Conservation (phyloP, 2,797 vertebrate genomes). For the Sciurus vulgaris region DNA sequence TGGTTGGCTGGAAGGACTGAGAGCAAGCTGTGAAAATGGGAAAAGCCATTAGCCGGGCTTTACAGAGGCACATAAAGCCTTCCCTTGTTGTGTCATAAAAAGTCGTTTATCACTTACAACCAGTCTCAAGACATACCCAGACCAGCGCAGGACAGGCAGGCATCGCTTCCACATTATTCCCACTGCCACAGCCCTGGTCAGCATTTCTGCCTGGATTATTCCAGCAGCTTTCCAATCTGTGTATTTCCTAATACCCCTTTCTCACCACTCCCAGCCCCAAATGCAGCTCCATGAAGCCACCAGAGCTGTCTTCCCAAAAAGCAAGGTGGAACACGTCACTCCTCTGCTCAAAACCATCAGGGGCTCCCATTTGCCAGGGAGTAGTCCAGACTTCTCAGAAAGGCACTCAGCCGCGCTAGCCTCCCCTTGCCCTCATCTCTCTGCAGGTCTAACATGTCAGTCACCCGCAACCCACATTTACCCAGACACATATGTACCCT, state of each 20-base stretch:
- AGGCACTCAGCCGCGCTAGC: background rate
- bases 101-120: background rate
- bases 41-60: background rate
- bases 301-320: background rate
- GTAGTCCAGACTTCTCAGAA: background rate
- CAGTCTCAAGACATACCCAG: background rate
- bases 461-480: background rate
- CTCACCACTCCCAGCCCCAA: background rate
- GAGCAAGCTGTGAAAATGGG: background rate
- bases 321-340: background rate
- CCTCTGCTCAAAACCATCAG: background rate
- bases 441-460: fast-evolving
- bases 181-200: background rate
- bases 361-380: background rate
- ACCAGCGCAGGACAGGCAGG: background rate
- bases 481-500: background rate
- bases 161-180: background rate
- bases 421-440: background rate
- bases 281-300: background rate
- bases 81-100: background rate
- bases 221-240: background rate
- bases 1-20: background rate
- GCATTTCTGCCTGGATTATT: background rate
- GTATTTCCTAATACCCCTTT: too few species aligned
- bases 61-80: background rate